Percentiles rank a stretch among this genome's conserved stretches.
phyloP scores from a whole-genome alignment of 2,797 vertebrate species.

The Mus minutoides region DNA sequence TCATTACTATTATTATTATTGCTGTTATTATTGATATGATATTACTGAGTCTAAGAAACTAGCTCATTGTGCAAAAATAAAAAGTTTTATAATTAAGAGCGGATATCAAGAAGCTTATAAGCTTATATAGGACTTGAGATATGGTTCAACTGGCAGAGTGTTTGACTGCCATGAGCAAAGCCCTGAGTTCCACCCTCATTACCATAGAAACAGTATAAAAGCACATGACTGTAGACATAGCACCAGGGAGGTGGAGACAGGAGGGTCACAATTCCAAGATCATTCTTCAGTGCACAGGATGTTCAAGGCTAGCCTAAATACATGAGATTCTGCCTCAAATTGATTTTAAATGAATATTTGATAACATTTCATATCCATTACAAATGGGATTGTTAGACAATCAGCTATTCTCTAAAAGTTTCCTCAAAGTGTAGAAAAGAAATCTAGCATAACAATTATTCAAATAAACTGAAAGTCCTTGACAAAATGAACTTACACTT shows the following conservation, averaged over 20 bases:
- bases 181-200: neutral
- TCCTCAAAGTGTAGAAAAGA: neutral
- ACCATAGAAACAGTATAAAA: neutral
- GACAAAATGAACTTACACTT: neutral
- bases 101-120: neutral
- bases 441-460: neutral
- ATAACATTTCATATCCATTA: conserved; percentile 10
- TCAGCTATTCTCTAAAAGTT: neutral
- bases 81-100: neutral
- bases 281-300: neutral
- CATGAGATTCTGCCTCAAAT: neutral
- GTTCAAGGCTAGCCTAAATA: neutral
- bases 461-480: neutral
- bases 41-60: conserved; percentile 32
- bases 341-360: neutral
- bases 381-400: neutral
- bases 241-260: neutral
- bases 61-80: neutral
- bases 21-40: neutral
- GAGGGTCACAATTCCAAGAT: neutral
- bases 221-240: neutral
- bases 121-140: neutral
- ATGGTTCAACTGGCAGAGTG: neutral
- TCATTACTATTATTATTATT: neutral
- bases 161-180: neutral